phyloP scores from a whole-genome alignment of 2,888 invertebrate genomes.

The Perdita meconis region DNA sequence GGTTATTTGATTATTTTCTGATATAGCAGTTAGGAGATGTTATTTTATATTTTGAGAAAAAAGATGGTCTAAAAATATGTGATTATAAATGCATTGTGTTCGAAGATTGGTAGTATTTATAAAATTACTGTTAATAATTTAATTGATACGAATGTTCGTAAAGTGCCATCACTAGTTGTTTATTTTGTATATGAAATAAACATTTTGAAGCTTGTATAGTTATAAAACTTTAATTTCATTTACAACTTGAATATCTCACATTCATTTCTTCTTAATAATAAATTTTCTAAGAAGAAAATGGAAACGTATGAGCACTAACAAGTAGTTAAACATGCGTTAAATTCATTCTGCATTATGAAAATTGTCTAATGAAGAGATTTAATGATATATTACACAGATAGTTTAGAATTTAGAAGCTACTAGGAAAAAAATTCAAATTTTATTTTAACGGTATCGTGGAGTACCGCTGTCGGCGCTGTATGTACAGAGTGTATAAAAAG shows the following conservation, averaged over 20 bases:
- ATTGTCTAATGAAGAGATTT: no score
- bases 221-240: slow-evolving; percentile 23
- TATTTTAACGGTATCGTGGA: no score
- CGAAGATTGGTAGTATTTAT: neutral
- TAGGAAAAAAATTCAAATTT: no score
- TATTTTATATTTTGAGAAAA: slow-evolving; percentile 3
- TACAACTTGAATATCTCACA: neutral
- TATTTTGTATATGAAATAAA: slow-evolving; percentile 58
- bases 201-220: slow-evolving; percentile 21
- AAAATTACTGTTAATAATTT: slow-evolving; percentile 14
- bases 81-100: slow-evolving; percentile 7
- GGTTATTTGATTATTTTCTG: neutral
- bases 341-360: no score
- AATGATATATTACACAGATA: no score
- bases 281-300: no score
- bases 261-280: no score
- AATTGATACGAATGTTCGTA: slow-evolving; percentile 29
- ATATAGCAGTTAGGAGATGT: neutral
- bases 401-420: no score
- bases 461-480: no score
- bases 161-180: slow-evolving; percentile 44
- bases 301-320: no score
- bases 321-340: no score
- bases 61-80: neutral
- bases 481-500: no score